Evolutionary conservation across 2,888 invertebrate genomes (phyloP).

Genomic region (Ophonus ardosiacus): DNA sequence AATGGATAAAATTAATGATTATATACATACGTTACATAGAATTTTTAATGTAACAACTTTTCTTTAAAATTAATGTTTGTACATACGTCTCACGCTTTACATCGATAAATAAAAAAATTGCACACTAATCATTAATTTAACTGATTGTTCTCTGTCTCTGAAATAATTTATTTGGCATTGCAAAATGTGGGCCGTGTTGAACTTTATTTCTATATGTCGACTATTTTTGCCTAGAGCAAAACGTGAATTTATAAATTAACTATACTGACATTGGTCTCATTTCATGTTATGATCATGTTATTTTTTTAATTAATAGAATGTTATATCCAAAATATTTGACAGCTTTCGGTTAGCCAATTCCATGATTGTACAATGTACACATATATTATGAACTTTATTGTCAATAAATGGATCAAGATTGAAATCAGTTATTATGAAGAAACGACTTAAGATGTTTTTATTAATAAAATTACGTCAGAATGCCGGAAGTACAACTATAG

Average conservation of each 20-base stretch:
- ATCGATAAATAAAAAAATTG: slow-evolving; percentile 10
- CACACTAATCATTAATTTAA: slow-evolving; percentile 24
- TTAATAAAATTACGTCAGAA: slow-evolving; percentile 33
- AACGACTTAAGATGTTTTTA: slow-evolving; percentile 18
- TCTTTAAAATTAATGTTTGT: not conserved
- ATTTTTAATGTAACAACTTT: no score
- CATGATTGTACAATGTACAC: no score
- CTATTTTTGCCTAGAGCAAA: not conserved
- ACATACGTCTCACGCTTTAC: not conserved
- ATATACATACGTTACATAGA: no score
- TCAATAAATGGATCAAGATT: not conserved
- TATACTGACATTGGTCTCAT: slow-evolving; percentile 4
- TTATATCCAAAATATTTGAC: not conserved
- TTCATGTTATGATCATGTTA: not conserved
- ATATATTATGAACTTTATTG: not conserved
- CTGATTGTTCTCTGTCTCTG: slow-evolving; percentile 18
- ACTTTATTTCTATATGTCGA: slow-evolving; percentile 9
- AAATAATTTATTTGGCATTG: slow-evolving; percentile 29
- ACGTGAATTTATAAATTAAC: not conserved
- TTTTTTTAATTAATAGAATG: not conserved
- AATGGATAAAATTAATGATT: no score
- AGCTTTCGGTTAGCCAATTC: not conserved
- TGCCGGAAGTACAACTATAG: slow-evolving; percentile 34
- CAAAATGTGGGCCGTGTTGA: slow-evolving; percentile 7
- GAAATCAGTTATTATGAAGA: not conserved